Percentiles rank a stretch among this genome's conserved stretches.
Conservation (phyloP, 1,140 invertebrate species). For the Theocolax elegans region DNA sequence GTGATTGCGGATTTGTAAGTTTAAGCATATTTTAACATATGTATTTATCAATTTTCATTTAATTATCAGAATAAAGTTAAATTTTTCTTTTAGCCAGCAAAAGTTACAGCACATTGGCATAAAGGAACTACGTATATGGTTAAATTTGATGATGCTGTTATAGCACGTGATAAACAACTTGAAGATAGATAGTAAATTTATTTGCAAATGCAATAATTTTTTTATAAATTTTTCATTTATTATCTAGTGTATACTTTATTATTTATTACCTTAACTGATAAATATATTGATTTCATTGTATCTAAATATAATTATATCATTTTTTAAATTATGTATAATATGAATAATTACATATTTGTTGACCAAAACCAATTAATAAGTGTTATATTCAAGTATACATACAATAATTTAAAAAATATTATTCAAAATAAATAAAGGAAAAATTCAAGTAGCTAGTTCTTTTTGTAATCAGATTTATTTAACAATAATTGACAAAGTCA, state of each 20-base stretch:
- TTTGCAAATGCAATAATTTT: no score
- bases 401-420: no score
- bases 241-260: slow-evolving; percentile 1
- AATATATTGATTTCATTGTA: no score
- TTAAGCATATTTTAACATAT: neutral
- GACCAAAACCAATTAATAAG: no score
- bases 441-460: no score
- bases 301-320: neutral
- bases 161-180: slow-evolving; percentile 90
- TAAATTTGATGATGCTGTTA: slow-evolving; percentile 96
- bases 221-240: neutral
- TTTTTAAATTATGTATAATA: neutral
- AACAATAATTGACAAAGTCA: no score
- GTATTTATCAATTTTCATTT: neutral
- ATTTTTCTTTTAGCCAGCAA: slow-evolving; percentile 81
- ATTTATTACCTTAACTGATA: no score
- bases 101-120: slow-evolving; percentile 98
- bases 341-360: neutral
- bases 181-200: slow-evolving; percentile 76
- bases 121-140: slow-evolving; percentile 99
- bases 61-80: slow-evolving; percentile 30
- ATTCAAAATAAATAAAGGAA: no score
- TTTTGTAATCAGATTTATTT: no score
- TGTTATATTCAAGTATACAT: no score
- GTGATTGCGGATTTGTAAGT: slow-evolving; percentile 96